These are phyloP conservation scores for Emydocephalus ijimae DNA, from an alignment of 2,113 vertebrate species.

Conservation along the genomic window DNA sequence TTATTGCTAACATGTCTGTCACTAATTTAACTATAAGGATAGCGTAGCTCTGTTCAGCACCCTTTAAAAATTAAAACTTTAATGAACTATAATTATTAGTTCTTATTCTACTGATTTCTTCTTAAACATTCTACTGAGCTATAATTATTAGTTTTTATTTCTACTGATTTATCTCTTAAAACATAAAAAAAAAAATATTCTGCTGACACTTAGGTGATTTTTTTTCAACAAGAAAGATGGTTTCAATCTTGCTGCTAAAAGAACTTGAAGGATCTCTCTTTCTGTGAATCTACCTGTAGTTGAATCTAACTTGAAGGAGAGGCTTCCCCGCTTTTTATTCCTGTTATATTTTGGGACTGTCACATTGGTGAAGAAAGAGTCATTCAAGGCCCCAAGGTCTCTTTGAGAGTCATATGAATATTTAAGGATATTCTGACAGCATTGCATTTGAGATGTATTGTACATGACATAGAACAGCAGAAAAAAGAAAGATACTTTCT, in stretches of 20 bases:
- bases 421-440: not conserved
- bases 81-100: not conserved
- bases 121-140: not conserved
- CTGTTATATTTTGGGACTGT: not conserved
- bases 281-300: not conserved
- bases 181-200: not conserved
- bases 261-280: not conserved
- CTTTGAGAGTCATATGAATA: not conserved
- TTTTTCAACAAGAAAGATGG: not conserved
- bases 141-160: not conserved
- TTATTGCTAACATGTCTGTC: not conserved
- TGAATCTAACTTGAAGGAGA: not conserved
- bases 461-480: not conserved
- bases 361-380: not conserved
- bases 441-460: not conserved
- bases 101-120: not conserved
- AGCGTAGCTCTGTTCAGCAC: not conserved
- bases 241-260: not conserved
- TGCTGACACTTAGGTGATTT: not conserved
- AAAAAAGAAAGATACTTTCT: not conserved
- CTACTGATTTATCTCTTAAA: not conserved
- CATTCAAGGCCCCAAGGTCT: not conserved
- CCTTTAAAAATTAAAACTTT: not conserved
- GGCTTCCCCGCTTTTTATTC: accelerated
- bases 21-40: not conserved